Evolutionary conservation across 2,113 vertebrate genomes (phyloP).

Genomic region (Cheilinus undulatus): DNA sequence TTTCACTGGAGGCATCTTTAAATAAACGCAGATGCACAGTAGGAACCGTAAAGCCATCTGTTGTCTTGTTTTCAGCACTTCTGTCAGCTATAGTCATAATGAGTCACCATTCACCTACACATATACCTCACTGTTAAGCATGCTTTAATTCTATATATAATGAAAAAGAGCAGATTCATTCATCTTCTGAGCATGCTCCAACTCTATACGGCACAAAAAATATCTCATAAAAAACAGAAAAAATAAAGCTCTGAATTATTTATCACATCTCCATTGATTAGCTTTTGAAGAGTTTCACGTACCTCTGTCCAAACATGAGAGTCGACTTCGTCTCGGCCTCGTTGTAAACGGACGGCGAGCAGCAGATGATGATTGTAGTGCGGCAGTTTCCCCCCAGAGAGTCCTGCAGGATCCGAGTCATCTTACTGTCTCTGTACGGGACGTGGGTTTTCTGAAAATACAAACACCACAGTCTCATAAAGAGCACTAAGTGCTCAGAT

Average conservation of each 20-base stretch:
- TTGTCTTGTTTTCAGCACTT: conserved; percentile 1
- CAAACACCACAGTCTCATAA: background rate
- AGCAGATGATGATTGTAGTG: conserved; percentile 96
- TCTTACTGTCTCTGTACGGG: conserved; percentile 96
- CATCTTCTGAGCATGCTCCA: no score
- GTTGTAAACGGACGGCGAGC: conserved; percentile 94
- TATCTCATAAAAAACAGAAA: no score
- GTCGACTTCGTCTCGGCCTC: conserved; percentile 95
- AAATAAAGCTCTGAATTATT: no score
- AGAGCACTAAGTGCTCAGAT: background rate
- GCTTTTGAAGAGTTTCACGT: no score
- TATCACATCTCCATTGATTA: no score
- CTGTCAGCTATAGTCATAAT: conserved; percentile 1
- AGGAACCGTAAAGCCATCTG: conserved; percentile 52
- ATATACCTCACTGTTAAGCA: no score
- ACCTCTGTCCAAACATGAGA: conserved; percentile 96
- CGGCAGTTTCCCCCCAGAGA: conserved; percentile 95
- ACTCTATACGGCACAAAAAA: no score
- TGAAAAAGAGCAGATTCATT: no score
- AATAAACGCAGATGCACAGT: conserved; percentile 38
- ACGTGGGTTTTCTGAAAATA: conserved; percentile 90
- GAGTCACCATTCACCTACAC: no score
- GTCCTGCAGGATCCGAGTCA: conserved; percentile 96
- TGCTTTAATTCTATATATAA: no score
- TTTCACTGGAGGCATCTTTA: background rate